Conservation (phyloP, 1,140 invertebrate genomes). For the Bombus fervidus region DNA sequence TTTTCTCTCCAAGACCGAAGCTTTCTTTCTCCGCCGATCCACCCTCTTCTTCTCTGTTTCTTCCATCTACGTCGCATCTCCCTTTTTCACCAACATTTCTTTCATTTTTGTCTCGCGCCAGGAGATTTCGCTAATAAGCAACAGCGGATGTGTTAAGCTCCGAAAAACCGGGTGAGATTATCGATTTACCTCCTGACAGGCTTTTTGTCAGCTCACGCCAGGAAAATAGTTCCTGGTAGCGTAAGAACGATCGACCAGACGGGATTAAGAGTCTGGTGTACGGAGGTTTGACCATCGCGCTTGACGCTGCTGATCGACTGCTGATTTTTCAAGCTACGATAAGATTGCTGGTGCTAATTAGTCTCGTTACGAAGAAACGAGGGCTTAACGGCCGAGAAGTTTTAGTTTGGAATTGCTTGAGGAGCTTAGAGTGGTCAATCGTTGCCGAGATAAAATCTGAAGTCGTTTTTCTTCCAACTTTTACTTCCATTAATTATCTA, state of each 20-base stretch:
- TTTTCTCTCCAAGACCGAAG: slow-evolving; percentile 13
- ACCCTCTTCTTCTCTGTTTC: background rate
- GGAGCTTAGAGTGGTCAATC: background rate
- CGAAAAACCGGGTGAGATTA: slow-evolving; percentile 68
- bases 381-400: too few species aligned
- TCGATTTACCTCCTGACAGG: slow-evolving; percentile 68
- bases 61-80: background rate
- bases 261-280: slow-evolving; percentile 2
- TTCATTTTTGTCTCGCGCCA: slow-evolving; percentile 49
- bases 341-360: slow-evolving; percentile 27
- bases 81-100: background rate
- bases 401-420: background rate
- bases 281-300: background rate
- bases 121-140: slow-evolving; percentile 76
- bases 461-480: background rate
- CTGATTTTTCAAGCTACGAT: slow-evolving; percentile 21
- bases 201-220: background rate
- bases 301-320: slow-evolving; percentile 19
- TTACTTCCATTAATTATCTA: background rate
- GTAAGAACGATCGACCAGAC: background rate
- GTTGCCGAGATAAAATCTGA: background rate
- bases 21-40: background rate
- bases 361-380: background rate
- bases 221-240: background rate
- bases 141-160: slow-evolving; percentile 34